Conservation (phyloP, 2,113 vertebrate genomes). For the Mustela lutreola region DNA sequence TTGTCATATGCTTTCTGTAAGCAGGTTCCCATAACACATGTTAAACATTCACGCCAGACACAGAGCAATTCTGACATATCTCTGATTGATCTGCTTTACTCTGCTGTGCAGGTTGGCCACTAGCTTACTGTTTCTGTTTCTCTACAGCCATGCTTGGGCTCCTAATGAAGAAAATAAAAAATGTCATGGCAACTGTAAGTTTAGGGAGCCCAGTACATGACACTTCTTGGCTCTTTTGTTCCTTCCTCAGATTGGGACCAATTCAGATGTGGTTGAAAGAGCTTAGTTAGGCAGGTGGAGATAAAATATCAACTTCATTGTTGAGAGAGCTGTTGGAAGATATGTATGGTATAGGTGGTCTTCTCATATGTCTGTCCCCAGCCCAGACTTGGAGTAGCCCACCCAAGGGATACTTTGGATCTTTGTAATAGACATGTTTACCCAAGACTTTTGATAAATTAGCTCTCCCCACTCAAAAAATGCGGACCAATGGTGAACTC, state of each 20-base stretch:
- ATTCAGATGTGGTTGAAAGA: not conserved
- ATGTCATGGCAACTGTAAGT: not conserved
- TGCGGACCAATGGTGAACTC: not conserved
- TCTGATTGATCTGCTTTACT: not conserved
- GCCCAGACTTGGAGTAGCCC: not conserved
- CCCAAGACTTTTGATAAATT: not conserved
- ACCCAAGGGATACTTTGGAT: not conserved
- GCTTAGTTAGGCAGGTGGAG: not conserved
- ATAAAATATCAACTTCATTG: not conserved
- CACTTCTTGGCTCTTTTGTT: not conserved
- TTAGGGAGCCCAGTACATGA: not conserved
- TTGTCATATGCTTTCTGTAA: not conserved
- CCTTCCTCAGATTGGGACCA: not conserved
- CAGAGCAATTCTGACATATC: not conserved
- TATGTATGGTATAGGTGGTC: not conserved
- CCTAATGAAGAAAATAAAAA: not conserved
- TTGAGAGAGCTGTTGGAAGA: not conserved
- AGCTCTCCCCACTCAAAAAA: not conserved
- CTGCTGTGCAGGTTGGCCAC: not conserved
- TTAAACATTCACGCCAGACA: not conserved
- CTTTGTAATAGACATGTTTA: not conserved
- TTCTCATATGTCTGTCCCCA: not conserved
- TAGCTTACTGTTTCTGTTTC: not conserved
- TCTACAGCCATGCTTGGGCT: not conserved
- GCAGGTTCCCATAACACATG: not conserved